phyloP scores from a whole-genome alignment of 2,113 vertebrate species.

The Morphnarchus princeps region DNA sequence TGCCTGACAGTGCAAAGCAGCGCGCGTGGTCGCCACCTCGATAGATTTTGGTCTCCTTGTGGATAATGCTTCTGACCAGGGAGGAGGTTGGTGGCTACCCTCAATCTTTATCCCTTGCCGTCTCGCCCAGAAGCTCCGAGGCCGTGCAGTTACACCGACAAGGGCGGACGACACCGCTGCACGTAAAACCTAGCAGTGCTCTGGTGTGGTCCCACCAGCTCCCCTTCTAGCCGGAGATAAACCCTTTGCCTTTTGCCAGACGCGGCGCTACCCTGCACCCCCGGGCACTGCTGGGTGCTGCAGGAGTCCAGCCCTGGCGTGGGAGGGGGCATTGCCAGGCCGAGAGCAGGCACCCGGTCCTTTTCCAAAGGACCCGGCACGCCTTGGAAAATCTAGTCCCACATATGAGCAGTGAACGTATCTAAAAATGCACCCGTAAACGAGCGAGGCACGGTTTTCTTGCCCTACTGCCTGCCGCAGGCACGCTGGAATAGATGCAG shows the following conservation, averaged over 20 bases:
- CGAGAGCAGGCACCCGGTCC: not conserved
- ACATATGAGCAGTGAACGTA: not conserved
- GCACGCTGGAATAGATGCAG: not conserved
- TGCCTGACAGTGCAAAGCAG: not conserved
- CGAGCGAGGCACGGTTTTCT: not conserved
- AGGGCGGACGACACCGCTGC: rapidly evolving
- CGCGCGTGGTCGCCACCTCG: not conserved
- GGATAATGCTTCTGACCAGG: not conserved
- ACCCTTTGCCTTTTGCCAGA: not conserved
- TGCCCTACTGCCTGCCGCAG: not conserved
- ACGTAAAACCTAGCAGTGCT: rapidly evolving
- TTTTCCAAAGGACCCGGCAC: not conserved
- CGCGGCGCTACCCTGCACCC: not conserved
- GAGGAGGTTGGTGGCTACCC: not conserved
- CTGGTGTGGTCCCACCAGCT: not conserved
- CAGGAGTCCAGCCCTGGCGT: not conserved
- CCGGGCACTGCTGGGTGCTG: not conserved
- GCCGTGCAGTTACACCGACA: not conserved
- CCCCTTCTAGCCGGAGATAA: not conserved
- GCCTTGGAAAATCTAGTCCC: not conserved
- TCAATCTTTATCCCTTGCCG: not conserved
- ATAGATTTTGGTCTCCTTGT: not conserved
- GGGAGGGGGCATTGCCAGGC: not conserved
- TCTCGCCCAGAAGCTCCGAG: not conserved
- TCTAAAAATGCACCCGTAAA: not conserved